Evolutionary conservation across 2,113 vertebrate genomes (phyloP).

Genomic region (Ifrita kowaldi): DNA sequence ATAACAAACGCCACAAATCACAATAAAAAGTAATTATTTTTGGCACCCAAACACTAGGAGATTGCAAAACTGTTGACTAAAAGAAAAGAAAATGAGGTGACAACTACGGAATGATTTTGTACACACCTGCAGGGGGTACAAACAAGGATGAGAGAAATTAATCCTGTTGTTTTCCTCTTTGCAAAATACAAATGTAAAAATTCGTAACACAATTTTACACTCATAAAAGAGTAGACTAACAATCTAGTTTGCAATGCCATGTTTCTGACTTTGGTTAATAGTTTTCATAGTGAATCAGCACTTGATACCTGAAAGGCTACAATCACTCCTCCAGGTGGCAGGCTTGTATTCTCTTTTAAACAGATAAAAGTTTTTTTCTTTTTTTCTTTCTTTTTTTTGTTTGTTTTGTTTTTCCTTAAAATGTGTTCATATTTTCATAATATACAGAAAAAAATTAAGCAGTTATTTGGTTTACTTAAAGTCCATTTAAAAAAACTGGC

Average conservation of each 20-base stretch:
- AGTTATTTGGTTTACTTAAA: constrained; percentile 86
- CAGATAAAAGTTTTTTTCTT: constrained; percentile 70
- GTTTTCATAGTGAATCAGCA: constrained; percentile 84
- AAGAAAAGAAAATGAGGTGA: background rate
- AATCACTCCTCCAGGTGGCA: constrained; percentile 78
- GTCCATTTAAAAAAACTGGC: constrained; percentile 82
- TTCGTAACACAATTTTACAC: constrained; percentile 82
- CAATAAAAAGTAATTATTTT: constrained; percentile 54
- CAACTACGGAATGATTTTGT: constrained; percentile 17
- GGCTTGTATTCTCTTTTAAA: constrained; percentile 82
- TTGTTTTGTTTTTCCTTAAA: constrained; percentile 71
- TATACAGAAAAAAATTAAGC: constrained; percentile 78
- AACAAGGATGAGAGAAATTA: constrained; percentile 51
- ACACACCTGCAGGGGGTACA: background rate
- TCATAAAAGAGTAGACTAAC: constrained; percentile 78
- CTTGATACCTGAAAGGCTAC: constrained; percentile 80
- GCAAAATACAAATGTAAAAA: constrained; percentile 92
- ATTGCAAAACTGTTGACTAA: background rate
- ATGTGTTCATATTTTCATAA: constrained; percentile 75
- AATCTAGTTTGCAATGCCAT: constrained; percentile 85
- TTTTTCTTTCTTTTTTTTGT: constrained; percentile 27
- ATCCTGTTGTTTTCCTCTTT: constrained; percentile 56
- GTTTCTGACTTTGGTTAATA: constrained; percentile 98
- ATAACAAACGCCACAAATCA: constrained; percentile 9
- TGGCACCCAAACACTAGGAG: constrained; percentile 67